A percentile compares a stretch with the other conserved stretches of the same genome.
phyloP scores from a whole-genome alignment of 2,888 invertebrate species.

The Tetheella fluctuosa region DNA sequence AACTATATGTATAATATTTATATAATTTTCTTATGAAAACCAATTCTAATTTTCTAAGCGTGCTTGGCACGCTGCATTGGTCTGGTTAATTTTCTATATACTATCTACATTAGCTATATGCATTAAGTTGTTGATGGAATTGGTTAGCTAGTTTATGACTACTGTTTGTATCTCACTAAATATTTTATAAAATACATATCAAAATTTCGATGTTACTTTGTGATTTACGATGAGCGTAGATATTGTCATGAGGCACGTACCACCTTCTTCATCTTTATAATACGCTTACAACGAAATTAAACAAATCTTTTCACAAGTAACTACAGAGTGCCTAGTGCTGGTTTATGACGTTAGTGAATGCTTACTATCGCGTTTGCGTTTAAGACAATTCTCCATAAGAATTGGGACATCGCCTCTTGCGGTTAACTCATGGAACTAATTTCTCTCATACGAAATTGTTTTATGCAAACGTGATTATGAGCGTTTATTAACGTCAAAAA shows the following conservation, averaged over 20 bases:
- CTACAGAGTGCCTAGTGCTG: too few relatives aligned
- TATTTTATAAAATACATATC: slow-evolving; percentile 51
- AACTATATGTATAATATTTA: slow-evolving; percentile 73
- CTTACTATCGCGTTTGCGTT: too few relatives aligned
- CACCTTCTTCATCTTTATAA: slow-evolving; percentile 21
- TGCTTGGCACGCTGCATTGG: slow-evolving; percentile 79
- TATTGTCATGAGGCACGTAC: slow-evolving; percentile 65
- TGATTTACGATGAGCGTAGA: slow-evolving; percentile 55
- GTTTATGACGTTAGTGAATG: too few relatives aligned
- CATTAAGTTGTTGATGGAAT: slow-evolving; percentile 47
- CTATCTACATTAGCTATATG: slow-evolving; percentile 47
- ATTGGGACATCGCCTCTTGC: too few relatives aligned
- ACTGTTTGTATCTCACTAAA: slow-evolving; percentile 53
- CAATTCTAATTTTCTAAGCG: slow-evolving; percentile 72
- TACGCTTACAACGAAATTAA: slow-evolving; percentile 15
- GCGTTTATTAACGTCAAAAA: too few relatives aligned
- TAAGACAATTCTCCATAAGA: too few relatives aligned
- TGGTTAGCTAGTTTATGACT: slow-evolving; percentile 50
- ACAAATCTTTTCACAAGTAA: background rate
- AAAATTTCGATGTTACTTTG: slow-evolving; percentile 68
- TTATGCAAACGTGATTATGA: too few relatives aligned
- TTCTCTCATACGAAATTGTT: too few relatives aligned
- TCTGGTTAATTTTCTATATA: slow-evolving; percentile 68
- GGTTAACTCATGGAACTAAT: too few relatives aligned
- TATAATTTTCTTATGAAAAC: slow-evolving; percentile 67